phyloP scores from a whole-genome alignment of 2,797 vertebrate genomes.

The Anomalospiza imberbis region DNA sequence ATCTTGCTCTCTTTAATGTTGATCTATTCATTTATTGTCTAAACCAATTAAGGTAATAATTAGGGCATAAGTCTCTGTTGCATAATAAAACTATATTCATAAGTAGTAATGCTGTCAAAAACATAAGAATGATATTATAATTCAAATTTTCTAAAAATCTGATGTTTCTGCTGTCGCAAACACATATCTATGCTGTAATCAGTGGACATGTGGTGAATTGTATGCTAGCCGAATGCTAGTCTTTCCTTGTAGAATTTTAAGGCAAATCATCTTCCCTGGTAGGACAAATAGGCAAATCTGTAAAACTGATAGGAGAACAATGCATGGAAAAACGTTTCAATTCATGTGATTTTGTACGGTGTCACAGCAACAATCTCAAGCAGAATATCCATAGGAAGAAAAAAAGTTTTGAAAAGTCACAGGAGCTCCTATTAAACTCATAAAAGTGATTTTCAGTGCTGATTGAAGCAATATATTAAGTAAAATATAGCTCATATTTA shows the following conservation, averaged over 20 bases:
- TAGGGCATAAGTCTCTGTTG: not conserved
- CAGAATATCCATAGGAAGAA: not conserved
- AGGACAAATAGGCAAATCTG: not conserved
- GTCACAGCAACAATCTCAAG: not conserved
- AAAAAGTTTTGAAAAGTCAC: not conserved
- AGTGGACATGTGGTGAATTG: not conserved
- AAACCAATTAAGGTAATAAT: not conserved
- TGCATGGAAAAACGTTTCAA: not conserved
- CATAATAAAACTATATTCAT: not conserved
- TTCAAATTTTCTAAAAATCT: not conserved
- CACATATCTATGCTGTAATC: not conserved
- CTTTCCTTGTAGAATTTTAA: not conserved
- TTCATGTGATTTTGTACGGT: not conserved
- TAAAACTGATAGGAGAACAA: not conserved
- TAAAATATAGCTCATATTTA: not conserved
- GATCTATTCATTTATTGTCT: not conserved
- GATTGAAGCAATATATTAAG: not conserved
- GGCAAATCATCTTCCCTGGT: not conserved
- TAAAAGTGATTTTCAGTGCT: not conserved
- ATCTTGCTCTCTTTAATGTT: not conserved
- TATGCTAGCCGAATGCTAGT: not conserved
- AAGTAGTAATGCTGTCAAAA: not conserved
- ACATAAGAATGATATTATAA: fast-evolving
- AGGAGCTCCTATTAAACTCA: not conserved
- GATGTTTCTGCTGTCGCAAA: not conserved